Evolutionary conservation across 2,113 vertebrate genomes (phyloP), one percentile per base, ranked within the genome.

Genomic region (Trematocara nigrifrons): DNA sequence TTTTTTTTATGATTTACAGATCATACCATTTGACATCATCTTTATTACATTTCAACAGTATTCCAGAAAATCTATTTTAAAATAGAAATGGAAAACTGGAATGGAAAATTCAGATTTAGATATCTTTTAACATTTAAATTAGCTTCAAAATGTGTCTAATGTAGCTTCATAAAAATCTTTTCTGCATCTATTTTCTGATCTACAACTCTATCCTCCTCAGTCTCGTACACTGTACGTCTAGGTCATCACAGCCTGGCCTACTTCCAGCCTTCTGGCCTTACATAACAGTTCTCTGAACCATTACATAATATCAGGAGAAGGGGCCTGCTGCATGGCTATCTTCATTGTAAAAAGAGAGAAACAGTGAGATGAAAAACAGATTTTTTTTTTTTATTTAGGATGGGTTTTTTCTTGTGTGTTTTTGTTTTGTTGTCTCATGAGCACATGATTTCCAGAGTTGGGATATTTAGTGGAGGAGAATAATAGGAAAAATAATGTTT

Each of bases 201-300:
- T 40, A 3, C 35, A 1, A 6, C 40, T 40, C 52, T 20, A 3
- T n/a, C n/a, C 31, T 66, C 12, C 18, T 59, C 38, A 84, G 80
- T 35, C 31, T 53, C 12, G 15, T 42, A 12, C 11, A 18, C 33
- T 69, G 13, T 35, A 90, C 69, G 93, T 93, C 81, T 94, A 91
- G 94, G 93, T 90, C 95, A 93, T 74, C 13, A 42, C 18, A 26
- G 76, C 79, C 54, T 85, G 85, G 92, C 95, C 95, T 89, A 95
- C 79, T 92, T 95, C 16, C 47, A 76, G 85, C 92, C 89, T 92
- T 88, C 89, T 82, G 90, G 59, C 15, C 77, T 96, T 96, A 94
- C 82, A 82, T 93, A 96, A 96, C 76, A 18, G 85, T 89, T 93
- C 89, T 76, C 61, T 81, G 93, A 94, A 94, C 6, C 1, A 31